phyloP scores from a whole-genome alignment of 53 echinoderm and acorn worm species.

The Actinopyga echinites region DNA sequence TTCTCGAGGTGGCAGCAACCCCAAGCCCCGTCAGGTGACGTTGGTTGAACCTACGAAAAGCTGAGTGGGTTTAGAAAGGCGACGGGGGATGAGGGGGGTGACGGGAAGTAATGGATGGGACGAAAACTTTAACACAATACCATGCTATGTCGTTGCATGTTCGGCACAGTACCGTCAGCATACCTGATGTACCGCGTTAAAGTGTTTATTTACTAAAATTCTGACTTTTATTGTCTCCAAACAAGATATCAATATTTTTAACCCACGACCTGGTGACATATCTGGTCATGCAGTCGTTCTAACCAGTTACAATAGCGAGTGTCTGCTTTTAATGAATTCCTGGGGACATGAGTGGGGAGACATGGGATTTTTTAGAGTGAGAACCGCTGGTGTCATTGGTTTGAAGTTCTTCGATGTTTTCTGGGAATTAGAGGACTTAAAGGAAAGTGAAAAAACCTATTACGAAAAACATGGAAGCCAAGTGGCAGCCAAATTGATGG shows the following conservation, averaged over 20 bases:
- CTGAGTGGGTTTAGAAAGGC: no score
- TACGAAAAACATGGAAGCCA: not conserved
- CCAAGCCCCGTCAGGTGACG: no score
- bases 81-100: no score
- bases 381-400: not conserved
- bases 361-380: conserved; percentile 32
- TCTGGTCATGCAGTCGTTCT: not conserved
- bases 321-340: conserved; percentile 43
- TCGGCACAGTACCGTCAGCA: no score
- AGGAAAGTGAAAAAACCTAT: not conserved
- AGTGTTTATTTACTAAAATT: not conserved
- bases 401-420: not conserved
- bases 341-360: conserved; percentile 27
- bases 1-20: no score
- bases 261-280: not conserved
- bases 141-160: no score
- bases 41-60: no score
- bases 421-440: not conserved
- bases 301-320: conserved; percentile 11
- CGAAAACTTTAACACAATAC: no score
- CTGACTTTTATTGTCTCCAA: not conserved
- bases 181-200: not conserved
- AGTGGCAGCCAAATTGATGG: not conserved
- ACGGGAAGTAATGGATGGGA: no score
- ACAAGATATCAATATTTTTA: not conserved